These are phyloP conservation scores for Dynastes maya DNA, from an alignment of 2,888 invertebrate genomes.

Conservation along the genomic window DNA sequence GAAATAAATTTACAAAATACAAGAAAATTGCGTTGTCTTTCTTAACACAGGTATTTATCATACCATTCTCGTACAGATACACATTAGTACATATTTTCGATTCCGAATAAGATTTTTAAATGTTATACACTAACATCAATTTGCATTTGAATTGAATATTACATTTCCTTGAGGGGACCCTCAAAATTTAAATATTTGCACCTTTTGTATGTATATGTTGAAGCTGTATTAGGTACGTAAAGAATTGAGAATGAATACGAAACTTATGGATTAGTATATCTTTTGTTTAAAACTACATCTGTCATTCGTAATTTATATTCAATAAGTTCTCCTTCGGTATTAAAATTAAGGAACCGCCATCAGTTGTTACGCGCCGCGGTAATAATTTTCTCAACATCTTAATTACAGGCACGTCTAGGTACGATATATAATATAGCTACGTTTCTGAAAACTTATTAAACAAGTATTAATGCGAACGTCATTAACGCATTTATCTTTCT, in stretches of 20 bases:
- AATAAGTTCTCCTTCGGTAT: constrained; percentile 23
- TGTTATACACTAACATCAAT: too few species aligned
- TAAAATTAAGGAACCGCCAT: constrained; percentile 35
- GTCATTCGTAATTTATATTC: constrained; percentile 24
- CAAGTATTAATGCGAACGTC: constrained; percentile 32
- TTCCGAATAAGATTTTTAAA: too few species aligned
- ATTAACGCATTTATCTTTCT: constrained; percentile 33
- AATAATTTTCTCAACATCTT: constrained; percentile 36
- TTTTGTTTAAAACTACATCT: not conserved
- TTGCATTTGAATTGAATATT: too few species aligned
- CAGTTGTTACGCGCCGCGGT: constrained; percentile 22
- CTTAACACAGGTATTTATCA: too few species aligned
- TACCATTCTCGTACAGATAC: too few species aligned
- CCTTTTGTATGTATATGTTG: too few species aligned
- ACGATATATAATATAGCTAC: constrained; percentile 14
- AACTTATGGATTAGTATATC: not conserved
- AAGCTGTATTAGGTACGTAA: too few species aligned
- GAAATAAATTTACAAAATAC: too few species aligned
- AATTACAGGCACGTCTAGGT: constrained; percentile 33
- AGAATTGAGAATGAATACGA: not conserved
- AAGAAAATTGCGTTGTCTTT: too few species aligned
- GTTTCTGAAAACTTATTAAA: constrained; percentile 36
- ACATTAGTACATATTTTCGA: too few species aligned
- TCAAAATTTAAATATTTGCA: not conserved
- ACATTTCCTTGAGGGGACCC: not conserved